Evolutionary conservation across 1,140 invertebrate genomes (phyloP).

Genomic region (Sitophilus oryzae): DNA sequence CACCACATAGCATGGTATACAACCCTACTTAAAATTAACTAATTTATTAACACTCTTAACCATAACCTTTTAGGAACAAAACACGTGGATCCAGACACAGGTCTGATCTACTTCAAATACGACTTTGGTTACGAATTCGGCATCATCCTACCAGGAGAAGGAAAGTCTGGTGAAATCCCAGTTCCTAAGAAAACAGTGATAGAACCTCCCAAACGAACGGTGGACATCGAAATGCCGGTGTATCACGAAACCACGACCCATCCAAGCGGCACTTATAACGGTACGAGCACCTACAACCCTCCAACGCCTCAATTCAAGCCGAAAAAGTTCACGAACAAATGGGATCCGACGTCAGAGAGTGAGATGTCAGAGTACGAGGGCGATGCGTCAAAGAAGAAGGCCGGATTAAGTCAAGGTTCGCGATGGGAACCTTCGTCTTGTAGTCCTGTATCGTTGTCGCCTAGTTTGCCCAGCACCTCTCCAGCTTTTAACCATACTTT

Average conservation of each 20-base stretch:
- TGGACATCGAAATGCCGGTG: constrained; percentile 56
- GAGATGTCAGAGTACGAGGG: constrained; percentile 55
- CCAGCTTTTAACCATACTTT: constrained; percentile 45
- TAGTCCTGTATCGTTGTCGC: constrained; percentile 54
- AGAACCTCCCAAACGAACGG: constrained; percentile 48
- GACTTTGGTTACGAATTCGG: constrained; percentile 79
- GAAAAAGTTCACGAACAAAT: constrained; percentile 53
- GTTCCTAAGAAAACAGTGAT: constrained; percentile 43
- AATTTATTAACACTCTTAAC: no score
- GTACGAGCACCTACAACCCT: constrained; percentile 5
- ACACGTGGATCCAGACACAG: constrained; percentile 69
- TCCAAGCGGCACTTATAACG: constrained; percentile 29
- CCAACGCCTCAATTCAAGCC: constrained; percentile 34
- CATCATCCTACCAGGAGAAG: constrained; percentile 63
- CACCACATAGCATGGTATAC: no score
- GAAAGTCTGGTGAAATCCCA: constrained; percentile 49
- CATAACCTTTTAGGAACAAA: constrained; percentile 58
- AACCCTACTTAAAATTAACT: no score
- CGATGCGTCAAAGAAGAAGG: constrained; percentile 46
- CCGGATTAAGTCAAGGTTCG: constrained; percentile 44
- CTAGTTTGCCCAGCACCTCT: constrained; percentile 53
- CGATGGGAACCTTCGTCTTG: constrained; percentile 53
- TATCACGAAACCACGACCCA: constrained; percentile 53
- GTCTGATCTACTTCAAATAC: constrained; percentile 76
- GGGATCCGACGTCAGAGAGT: constrained; percentile 60